phyloP scores from a whole-genome alignment of 2,888 invertebrate genomes.

The Microplitis manilae region DNA sequence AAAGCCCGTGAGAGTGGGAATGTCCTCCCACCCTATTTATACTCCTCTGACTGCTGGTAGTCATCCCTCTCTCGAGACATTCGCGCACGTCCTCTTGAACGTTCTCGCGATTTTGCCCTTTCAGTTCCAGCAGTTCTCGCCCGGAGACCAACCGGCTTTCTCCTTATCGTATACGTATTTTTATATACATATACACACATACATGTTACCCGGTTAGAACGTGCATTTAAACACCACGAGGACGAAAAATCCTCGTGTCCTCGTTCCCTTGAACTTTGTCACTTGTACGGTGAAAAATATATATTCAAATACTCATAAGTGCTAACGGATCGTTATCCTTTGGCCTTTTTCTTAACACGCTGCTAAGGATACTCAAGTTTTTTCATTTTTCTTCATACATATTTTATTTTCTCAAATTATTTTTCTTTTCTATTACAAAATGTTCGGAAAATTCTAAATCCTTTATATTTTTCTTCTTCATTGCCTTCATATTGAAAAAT shows the following conservation, averaged over 20 bases:
- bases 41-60: slow-evolving; percentile 38
- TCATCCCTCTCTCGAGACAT: slow-evolving; percentile 37
- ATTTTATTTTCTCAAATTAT: not conserved
- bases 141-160: slow-evolving; percentile 60
- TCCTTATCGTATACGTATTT: slow-evolving; percentile 22
- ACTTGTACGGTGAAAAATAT: slow-evolving; percentile 8
- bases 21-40: slow-evolving; percentile 45
- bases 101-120: slow-evolving; percentile 45
- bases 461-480: not conserved
- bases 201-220: slow-evolving; percentile 33
- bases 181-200: not conserved
- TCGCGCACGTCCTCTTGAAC: slow-evolving; percentile 35
- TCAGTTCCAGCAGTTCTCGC: slow-evolving; percentile 68
- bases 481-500: not conserved
- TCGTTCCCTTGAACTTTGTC: not conserved
- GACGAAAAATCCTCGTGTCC: slow-evolving; percentile 12
- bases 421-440: not conserved
- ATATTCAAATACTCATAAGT: slow-evolving; percentile 8
- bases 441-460: not conserved
- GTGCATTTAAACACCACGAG: slow-evolving; percentile 44
- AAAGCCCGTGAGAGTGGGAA: slow-evolving; percentile 53
- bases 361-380: not conserved
- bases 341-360: not conserved
- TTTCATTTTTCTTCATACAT: not conserved
- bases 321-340: not conserved